Percentiles rank a stretch among this genome's conserved stretches.
These are phyloP conservation scores for Noctua pronuba DNA, from an alignment of 2,888 invertebrate genomes.

Conservation along the genomic window DNA sequence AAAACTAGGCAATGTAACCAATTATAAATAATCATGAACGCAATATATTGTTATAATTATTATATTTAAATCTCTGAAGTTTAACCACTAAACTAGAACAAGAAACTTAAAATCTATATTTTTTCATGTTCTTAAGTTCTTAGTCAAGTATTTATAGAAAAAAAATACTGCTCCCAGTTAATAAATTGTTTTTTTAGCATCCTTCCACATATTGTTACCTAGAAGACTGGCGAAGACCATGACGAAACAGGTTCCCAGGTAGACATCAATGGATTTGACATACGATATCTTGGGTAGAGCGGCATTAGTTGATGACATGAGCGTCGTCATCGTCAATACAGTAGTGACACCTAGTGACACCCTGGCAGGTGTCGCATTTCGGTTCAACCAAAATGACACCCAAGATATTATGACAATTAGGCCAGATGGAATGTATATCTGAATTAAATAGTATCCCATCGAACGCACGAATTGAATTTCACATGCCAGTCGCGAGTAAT, in stretches of 20 bases:
- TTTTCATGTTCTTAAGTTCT: constrained; percentile 9
- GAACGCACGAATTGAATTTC: constrained; percentile 99
- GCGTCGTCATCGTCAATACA: constrained; percentile 99
- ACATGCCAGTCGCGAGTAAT: constrained; percentile 98
- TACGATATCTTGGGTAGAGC: constrained; percentile 99
- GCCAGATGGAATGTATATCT: constrained; percentile 99
- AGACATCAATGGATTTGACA: constrained; percentile 99
- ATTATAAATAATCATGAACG: constrained; percentile 3
- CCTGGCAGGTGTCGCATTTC: constrained; percentile 98
- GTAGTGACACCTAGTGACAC: constrained; percentile 98
- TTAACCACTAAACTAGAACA: neutral
- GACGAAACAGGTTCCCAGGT: constrained; percentile 99
- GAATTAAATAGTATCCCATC: constrained; percentile 99
- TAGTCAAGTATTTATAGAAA: neutral
- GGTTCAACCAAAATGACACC: constrained; percentile 99
- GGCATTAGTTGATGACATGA: constrained; percentile 99
- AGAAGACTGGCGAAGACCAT: constrained; percentile 99
- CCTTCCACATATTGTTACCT: constrained; percentile 89
- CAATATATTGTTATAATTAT: constrained; percentile 4
- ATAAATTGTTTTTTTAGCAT: constrained; percentile 36
- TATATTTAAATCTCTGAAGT: neutral
- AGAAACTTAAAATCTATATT: neutral
- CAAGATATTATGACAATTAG: constrained; percentile 99
- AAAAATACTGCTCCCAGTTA: constrained; percentile 4
- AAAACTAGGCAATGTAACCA: constrained; percentile 12